A percentile compares a stretch with the other conserved stretches of the same genome.
phyloP scores from a whole-genome alignment of 2,113 vertebrate species.

The Hippopotamus amphibius region DNA sequence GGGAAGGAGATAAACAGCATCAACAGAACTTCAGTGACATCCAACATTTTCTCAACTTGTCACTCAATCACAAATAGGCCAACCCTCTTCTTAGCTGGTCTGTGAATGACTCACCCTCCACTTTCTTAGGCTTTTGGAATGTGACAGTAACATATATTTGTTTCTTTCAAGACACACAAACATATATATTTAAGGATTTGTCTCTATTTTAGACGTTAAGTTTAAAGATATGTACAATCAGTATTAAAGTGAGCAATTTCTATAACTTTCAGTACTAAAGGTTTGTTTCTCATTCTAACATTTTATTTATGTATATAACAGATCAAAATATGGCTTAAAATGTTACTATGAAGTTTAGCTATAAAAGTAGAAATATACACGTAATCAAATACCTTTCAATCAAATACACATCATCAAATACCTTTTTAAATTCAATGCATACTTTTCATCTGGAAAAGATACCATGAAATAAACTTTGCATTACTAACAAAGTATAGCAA shows the following conservation, averaged over 20 bases:
- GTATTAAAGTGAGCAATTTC: not conserved
- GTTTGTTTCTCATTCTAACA: not conserved
- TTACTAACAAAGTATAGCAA: not conserved
- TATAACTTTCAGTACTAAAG: not conserved
- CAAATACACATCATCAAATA: not conserved
- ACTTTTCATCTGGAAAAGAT: not conserved
- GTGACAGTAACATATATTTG: not conserved
- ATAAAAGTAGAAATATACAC: not conserved
- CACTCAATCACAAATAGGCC: not conserved
- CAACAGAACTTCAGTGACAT: not conserved
- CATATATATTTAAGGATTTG: not conserved
- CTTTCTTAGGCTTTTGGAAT: not conserved
- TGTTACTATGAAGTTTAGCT: not conserved
- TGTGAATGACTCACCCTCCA: not conserved
- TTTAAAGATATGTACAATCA: not conserved
- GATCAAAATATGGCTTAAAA: conserved; percentile 17
- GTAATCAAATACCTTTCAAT: not conserved
- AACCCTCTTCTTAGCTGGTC: not conserved
- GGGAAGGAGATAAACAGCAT: not conserved
- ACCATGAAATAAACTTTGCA: not conserved
- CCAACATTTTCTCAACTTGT: not conserved
- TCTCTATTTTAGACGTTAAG: not conserved
- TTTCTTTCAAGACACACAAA: not conserved
- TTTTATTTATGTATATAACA: not conserved
- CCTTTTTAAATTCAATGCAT: not conserved